These are phyloP conservation scores for Spicauda simplicius DNA, from an alignment of 2,888 invertebrate species.

Conservation along the genomic window DNA sequence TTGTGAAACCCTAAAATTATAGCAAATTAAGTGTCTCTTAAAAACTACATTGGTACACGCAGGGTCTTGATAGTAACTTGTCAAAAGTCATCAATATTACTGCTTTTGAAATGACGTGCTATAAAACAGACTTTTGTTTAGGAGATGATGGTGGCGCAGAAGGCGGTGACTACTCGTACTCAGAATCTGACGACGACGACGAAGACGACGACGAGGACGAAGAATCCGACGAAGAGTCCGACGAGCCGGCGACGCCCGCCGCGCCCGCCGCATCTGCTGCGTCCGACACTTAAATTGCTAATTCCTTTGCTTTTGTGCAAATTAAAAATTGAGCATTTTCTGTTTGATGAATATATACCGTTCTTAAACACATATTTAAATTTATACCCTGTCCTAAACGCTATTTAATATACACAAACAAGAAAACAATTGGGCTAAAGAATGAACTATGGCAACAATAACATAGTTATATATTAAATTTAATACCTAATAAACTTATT, in stretches of 20 bases:
- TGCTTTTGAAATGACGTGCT: too few relatives aligned
- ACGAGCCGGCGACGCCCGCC: too few relatives aligned
- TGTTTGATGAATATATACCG: neutral
- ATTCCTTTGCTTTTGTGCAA: constrained; percentile 2
- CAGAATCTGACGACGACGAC: constrained; percentile 78
- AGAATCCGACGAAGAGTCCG: constrained; percentile 51
- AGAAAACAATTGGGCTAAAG: too few relatives aligned
- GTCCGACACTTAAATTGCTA: constrained; percentile 15
- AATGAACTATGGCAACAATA: too few relatives aligned
- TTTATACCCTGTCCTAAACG: neutral
- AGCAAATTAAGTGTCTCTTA: too few relatives aligned
- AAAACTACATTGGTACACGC: too few relatives aligned
- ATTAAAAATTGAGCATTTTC: neutral
- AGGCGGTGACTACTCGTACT: constrained; percentile 69
- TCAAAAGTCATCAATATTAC: too few relatives aligned
- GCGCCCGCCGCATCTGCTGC: constrained; percentile 41
- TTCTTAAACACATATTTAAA: neutral
- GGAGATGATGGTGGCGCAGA: constrained; percentile 82
- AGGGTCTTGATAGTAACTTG: too few relatives aligned
- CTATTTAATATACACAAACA: too few relatives aligned
- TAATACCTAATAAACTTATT: too few relatives aligned
- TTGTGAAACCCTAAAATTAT: too few relatives aligned
- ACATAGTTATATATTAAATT: too few relatives aligned
- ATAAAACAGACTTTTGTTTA: constrained; percentile 9
- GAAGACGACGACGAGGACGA: constrained; percentile 71